Conservation (phyloP, 2,797 vertebrate genomes). For the Rhincodon typus region DNA sequence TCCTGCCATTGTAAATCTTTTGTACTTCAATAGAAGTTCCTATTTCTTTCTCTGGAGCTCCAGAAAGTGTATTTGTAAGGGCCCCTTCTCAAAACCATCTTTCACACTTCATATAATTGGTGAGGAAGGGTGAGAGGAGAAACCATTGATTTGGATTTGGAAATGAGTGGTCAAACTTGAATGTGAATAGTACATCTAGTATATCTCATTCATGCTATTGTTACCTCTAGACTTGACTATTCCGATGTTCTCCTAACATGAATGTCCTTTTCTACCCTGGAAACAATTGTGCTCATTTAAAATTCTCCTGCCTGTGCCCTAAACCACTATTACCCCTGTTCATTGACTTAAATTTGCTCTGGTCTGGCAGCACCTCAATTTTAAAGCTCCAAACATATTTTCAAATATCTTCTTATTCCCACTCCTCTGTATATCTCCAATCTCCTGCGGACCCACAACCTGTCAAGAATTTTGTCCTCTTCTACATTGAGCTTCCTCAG, state of each 20-base stretch:
- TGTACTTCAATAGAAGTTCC: background rate
- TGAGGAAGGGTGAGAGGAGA: background rate
- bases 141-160: no score
- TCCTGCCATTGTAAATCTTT: background rate
- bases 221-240: background rate
- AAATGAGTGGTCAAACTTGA: no score
- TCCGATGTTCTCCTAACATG: background rate
- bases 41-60: background rate
- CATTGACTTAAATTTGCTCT: background rate
- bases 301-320: background rate
- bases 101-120: background rate
- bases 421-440: background rate
- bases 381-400: background rate
- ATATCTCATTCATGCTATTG: background rate
- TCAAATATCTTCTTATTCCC: background rate
- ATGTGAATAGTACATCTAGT: background rate
- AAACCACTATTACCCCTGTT: background rate
- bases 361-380: background rate
- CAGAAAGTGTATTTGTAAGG: no score
- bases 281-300: background rate
- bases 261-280: background rate
- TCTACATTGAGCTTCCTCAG: background rate
- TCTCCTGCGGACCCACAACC: background rate
- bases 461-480: background rate
- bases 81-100: background rate